A percentile compares a stretch with the other conserved stretches of the same genome.
Conservation (phyloP, 2,113 vertebrate genomes). For the Megaleporinus macrocephalus region DNA sequence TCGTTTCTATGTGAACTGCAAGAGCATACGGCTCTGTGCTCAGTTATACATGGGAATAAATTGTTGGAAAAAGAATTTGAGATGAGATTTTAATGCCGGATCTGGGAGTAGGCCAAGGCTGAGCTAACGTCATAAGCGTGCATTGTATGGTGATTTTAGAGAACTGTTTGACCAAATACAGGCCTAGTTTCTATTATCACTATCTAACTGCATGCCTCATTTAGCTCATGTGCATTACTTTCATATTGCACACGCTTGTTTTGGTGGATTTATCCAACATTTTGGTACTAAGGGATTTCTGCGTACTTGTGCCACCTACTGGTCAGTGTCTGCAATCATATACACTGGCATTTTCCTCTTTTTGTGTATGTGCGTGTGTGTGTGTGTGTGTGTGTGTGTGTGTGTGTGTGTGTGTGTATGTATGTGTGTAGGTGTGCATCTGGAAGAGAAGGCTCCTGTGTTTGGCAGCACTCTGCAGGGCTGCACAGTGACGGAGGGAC, state of each 20-base stretch:
- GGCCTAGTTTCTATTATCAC: slow-evolving; percentile 12
- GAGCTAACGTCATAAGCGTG: background rate
- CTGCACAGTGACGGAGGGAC: slow-evolving; percentile 78
- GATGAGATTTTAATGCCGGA: slow-evolving; percentile 11
- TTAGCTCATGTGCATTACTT: slow-evolving; percentile 12
- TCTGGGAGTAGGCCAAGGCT: background rate
- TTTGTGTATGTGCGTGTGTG: slow-evolving; percentile 5
- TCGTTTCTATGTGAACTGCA: background rate
- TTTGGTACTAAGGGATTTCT: background rate
- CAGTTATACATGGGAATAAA: slow-evolving; percentile 11
- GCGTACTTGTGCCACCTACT: slow-evolving; percentile 36
- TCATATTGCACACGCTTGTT: slow-evolving; percentile 2
- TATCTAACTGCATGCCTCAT: slow-evolving; percentile 6
- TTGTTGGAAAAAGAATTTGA: background rate
- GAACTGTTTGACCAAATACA: slow-evolving; percentile 27
- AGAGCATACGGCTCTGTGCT: background rate
- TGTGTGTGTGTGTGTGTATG: slow-evolving; percentile 5
- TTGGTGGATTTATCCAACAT: background rate
- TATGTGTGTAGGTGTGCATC: slow-evolving; percentile 23
- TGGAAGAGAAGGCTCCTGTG: slow-evolving; percentile 69
- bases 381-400: slow-evolving; percentile 17
- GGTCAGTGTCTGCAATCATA: background rate
- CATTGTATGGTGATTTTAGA: background rate
- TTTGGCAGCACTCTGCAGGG: slow-evolving; percentile 79
- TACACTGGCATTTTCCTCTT: background rate